Evolutionary conservation across 2,888 invertebrate species (phyloP).

Genomic region (Monochamus alternatus): DNA sequence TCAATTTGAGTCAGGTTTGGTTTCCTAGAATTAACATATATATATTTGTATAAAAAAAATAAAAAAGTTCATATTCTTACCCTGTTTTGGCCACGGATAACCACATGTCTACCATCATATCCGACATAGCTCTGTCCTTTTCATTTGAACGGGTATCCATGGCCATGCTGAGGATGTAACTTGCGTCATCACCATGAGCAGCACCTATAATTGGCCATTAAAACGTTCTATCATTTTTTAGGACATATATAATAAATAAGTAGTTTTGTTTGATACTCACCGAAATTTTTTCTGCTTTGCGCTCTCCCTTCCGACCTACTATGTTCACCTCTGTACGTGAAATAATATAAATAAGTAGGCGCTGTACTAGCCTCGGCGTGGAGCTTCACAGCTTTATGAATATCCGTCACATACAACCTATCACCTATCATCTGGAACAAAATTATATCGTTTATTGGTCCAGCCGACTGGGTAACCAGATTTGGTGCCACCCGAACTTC

Average conservation of each 20-base stretch:
- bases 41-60: neutral
- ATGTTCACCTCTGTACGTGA: slow-evolving; percentile 74
- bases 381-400: slow-evolving; percentile 75
- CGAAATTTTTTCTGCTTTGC: slow-evolving; percentile 73
- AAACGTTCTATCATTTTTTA: no score
- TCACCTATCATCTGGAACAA: slow-evolving; percentile 74
- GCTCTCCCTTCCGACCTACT: slow-evolving; percentile 75
- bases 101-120: slow-evolving; percentile 73
- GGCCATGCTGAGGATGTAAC: slow-evolving; percentile 71
- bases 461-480: no score
- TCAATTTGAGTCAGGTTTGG: slow-evolving; percentile 40
- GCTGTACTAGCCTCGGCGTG: slow-evolving; percentile 74
- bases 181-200: slow-evolving; percentile 78
- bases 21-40: slow-evolving; percentile 39
- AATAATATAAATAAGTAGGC: slow-evolving; percentile 79
- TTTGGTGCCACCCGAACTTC: neutral
- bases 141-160: slow-evolving; percentile 66
- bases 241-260: no score
- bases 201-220: slow-evolving; percentile 71
- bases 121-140: slow-evolving; percentile 70
- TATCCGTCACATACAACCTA: slow-evolving; percentile 76
- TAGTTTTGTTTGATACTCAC: slow-evolving; percentile 65
- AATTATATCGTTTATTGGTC: neutral
- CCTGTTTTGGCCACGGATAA: slow-evolving; percentile 75
- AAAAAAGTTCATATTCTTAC: slow-evolving; percentile 66